phyloP scores from a whole-genome alignment of 2,797 vertebrate species.

The Gymnocypris eckloni region DNA sequence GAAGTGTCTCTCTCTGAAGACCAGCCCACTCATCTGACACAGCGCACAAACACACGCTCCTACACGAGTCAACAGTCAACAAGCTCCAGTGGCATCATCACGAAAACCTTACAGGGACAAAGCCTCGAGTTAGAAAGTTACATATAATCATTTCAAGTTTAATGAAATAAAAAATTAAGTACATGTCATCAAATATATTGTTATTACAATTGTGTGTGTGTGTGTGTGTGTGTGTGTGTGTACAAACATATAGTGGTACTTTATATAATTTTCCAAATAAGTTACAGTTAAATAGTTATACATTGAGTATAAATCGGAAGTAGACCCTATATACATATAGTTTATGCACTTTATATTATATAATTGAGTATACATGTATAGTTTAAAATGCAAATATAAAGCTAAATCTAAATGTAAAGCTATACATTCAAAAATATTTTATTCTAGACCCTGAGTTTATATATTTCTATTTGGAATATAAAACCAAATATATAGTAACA shows the following conservation, averaged over 20 bases:
- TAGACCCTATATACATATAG: too few relatives aligned
- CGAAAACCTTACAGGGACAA: neutral
- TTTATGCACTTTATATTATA: too few relatives aligned
- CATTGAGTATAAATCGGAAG: too few relatives aligned
- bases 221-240: too few relatives aligned
- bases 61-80: constrained; percentile 21
- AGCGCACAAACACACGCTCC: constrained; percentile 52
- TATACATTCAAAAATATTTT: neutral
- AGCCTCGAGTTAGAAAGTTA: neutral
- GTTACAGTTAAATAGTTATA: too few relatives aligned
- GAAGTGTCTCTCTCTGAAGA: constrained; percentile 73
- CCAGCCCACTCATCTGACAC: constrained; percentile 76
- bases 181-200: too few relatives aligned
- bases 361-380: neutral
- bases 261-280: neutral
- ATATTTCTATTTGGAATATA: too few relatives aligned
- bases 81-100: neutral
- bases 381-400: neutral
- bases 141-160: neutral
- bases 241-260: neutral
- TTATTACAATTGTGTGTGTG: too few relatives aligned
- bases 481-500: too few relatives aligned
- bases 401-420: neutral
- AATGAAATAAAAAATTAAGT: neutral
- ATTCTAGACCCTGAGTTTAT: too few relatives aligned